Percentiles rank a stretch among this genome's conserved stretches.
Conservation (phyloP, 2,888 invertebrate genomes). For the Sesia bembeciformis region DNA sequence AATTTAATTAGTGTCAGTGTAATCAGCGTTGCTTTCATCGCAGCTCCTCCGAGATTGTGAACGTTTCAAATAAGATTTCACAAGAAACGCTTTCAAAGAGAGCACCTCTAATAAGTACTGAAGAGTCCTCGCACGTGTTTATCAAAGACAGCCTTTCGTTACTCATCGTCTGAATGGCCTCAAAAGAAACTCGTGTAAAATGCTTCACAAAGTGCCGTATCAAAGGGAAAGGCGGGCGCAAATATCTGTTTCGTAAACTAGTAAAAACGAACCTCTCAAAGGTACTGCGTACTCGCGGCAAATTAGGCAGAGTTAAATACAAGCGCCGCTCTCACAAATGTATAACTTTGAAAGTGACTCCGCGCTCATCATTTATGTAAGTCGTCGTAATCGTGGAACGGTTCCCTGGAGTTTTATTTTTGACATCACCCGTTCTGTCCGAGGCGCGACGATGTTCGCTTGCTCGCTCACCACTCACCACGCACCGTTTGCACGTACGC, state of each 20-base stretch:
- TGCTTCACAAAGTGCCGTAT: constrained; percentile 74
- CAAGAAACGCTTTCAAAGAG: constrained; percentile 73
- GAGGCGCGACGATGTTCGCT: constrained; percentile 16
- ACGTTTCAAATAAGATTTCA: constrained; percentile 72
- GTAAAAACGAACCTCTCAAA: constrained; percentile 73
- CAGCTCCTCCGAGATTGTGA: constrained; percentile 68
- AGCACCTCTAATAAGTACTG: constrained; percentile 75
- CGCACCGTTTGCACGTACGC: constrained; percentile 25
- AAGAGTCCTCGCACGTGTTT: constrained; percentile 75
- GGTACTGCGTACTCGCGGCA: constrained; percentile 70
- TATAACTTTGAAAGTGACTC: constrained; percentile 66
- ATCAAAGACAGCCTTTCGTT: constrained; percentile 76
- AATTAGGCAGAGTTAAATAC: constrained; percentile 74
- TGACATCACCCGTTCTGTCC: constrained; percentile 34
- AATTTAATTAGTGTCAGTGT: constrained; percentile 73
- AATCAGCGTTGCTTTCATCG: constrained; percentile 71
- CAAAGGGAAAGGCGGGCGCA: constrained; percentile 73
- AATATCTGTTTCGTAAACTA: constrained; percentile 75
- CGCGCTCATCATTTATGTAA: constrained; percentile 68
- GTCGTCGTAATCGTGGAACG: constrained; percentile 61
- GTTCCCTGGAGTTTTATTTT: constrained; percentile 42
- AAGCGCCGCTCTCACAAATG: constrained; percentile 61
- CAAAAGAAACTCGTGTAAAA: constrained; percentile 75
- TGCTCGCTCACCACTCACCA: constrained; percentile 5
- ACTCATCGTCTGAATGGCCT: constrained; percentile 75